Evolutionary conservation across 2,113 vertebrate species (phyloP), one percentile per base, ranked within the genome.

Genomic region (Callospermophilus lateralis): DNA sequence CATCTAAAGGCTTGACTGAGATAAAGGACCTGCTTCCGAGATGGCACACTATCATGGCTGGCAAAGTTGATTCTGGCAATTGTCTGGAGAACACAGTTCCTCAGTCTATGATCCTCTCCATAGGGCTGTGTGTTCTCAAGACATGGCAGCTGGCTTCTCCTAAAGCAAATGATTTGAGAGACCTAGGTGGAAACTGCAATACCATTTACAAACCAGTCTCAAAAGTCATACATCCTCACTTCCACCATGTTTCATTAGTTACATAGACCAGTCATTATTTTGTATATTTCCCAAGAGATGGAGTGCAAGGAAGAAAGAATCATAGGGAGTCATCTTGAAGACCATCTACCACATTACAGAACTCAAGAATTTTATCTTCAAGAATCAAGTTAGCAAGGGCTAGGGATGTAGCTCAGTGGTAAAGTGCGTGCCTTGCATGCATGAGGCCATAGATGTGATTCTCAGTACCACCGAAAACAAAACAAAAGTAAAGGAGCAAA

Each of bases 301-400:
- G 24, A 73, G 37, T 34, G 55, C 45, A 65, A 87, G n/a, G 63
- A 83, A 68, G 58, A 73, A 24, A 92, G 24, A 90, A n/a, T 73
- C 39, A 24, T 8, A 4, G 34, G 65, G 42, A n/a, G 13, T 48
- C 26, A 32, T 30, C 39, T 74, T 89, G 26, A 39, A 89, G 6
- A n/a, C 2, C 74, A n/a, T 79, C 77, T n/a, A 94, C 28, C 37
- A 91, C 3, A 83, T 63, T 34, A 81, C 8, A 63, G 76, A 72
- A 81, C 58, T 67, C 42, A 93, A 89, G 67, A 15, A 48, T 85
- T 85, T 81, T 80, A 84, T n/a, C n/a, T 85, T 76, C 51, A 78
- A 51, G n/a, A 17, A 0, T 68, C 37, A 68, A 63, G 17, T 32
- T 32, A 63, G 37, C 28, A 67, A 67, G 32, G 65, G 65, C 65